These are phyloP conservation scores for Seriola rivoliana DNA, from an alignment of 2,113 vertebrate genomes.

Conservation along the genomic window DNA sequence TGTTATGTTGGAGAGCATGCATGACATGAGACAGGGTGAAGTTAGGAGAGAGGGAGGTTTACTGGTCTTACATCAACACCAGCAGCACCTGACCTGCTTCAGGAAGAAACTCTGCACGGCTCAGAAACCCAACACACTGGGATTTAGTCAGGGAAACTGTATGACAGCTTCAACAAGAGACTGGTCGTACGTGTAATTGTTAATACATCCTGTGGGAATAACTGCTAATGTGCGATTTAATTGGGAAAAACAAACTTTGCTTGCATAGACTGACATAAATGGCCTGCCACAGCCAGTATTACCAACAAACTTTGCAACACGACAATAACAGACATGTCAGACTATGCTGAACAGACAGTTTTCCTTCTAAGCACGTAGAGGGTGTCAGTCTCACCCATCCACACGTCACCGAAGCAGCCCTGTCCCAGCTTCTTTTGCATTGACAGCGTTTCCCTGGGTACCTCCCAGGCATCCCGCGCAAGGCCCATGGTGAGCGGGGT, in stretches of 20 bases:
- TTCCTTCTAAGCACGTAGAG: constrained; percentile 25
- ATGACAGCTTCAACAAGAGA: constrained; percentile 10
- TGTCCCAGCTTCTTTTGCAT: constrained; percentile 91
- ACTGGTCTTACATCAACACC: constrained; percentile 64
- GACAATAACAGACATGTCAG: constrained; percentile 38
- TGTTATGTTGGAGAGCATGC: constrained; percentile 60
- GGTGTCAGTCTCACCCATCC: constrained; percentile 90
- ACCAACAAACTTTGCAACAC: constrained; percentile 20
- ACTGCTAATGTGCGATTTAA: neutral
- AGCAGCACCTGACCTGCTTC: constrained; percentile 58
- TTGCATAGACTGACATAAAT: constrained; percentile 9
- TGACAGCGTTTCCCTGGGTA: constrained; percentile 86
- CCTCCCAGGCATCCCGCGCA: constrained; percentile 96
- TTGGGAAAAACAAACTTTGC: neutral
- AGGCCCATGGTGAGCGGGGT: constrained; percentile 95
- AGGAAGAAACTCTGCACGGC: constrained; percentile 45
- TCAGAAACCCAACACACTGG: constrained; percentile 45
- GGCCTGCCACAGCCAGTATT: constrained; percentile 5
- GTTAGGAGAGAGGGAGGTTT: constrained; percentile 18
- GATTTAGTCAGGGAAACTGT: constrained; percentile 26
- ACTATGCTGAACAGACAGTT: constrained; percentile 12
- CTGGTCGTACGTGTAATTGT: neutral
- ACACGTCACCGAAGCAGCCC: constrained; percentile 97
- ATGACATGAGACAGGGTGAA: constrained; percentile 47
- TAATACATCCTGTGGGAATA: constrained; percentile 23